phyloP scores from a whole-genome alignment of 2,797 vertebrate genomes.

The Myotis findleyi region DNA sequence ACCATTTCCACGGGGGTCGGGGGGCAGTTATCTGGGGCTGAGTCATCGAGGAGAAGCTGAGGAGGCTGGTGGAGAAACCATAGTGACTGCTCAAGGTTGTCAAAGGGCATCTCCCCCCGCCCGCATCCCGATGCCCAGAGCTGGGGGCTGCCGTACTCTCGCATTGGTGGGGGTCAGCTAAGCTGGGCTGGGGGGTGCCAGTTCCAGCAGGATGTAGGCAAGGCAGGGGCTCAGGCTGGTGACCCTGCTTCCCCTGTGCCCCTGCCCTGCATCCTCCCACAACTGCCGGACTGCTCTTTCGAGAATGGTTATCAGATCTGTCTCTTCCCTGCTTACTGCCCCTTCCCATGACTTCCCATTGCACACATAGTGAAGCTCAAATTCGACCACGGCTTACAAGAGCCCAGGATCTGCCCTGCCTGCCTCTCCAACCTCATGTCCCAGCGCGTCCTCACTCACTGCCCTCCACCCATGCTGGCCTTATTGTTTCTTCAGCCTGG shows the following conservation, averaged over 20 bases:
- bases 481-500: not conserved
- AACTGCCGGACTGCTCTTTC: not conserved
- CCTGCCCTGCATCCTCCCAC: not conserved
- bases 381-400: not conserved
- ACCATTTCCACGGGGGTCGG: not conserved
- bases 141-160: not conserved
- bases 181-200: not conserved
- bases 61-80: not conserved
- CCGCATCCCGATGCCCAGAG: not conserved
- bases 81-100: not conserved
- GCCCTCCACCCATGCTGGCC: not conserved
- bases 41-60: not conserved
- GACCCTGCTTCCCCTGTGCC: not conserved
- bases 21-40: not conserved
- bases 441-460: not conserved
- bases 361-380: not conserved
- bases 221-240: not conserved
- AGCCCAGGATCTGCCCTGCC: not conserved
- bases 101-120: accelerated
- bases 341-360: not conserved
- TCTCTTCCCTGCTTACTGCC: not conserved
- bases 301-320: not conserved
- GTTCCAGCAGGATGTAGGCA: not conserved
- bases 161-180: not conserved
- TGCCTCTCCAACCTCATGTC: not conserved